Conservation (phyloP, 2,888 invertebrate species). For the Brenthis daphne region DNA sequence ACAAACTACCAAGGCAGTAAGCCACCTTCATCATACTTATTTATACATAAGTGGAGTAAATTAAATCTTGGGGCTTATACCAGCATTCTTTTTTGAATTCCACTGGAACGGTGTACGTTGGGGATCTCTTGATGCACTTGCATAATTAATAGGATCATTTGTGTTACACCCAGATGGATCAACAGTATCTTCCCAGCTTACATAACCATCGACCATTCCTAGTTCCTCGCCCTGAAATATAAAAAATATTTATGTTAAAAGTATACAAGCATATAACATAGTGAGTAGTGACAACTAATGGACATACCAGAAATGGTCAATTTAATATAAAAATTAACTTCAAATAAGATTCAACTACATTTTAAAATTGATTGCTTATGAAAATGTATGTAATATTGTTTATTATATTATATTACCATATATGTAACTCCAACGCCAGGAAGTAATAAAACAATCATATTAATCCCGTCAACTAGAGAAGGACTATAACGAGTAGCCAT, state of each 20-base stretch:
- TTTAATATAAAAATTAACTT: too few relatives aligned
- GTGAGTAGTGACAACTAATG: too few relatives aligned
- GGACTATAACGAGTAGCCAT: slow-evolving; percentile 84
- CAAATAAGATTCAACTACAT: too few relatives aligned
- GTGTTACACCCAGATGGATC: slow-evolving; percentile 86
- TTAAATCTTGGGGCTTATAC: slow-evolving; percentile 43
- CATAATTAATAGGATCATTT: slow-evolving; percentile 84
- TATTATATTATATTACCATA: slow-evolving; percentile 55
- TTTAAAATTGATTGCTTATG: too few relatives aligned
- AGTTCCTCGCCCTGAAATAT: slow-evolving; percentile 56
- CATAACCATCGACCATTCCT: slow-evolving; percentile 86
- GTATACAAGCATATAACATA: too few relatives aligned
- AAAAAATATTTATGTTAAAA: too few relatives aligned
- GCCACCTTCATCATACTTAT: background rate
- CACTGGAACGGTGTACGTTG: slow-evolving; percentile 86
- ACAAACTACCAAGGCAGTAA: too few relatives aligned
- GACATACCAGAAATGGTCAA: too few relatives aligned
- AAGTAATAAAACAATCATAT: slow-evolving; percentile 87
- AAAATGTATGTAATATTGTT: background rate
- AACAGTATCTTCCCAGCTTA: slow-evolving; percentile 85
- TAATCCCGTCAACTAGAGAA: slow-evolving; percentile 85
- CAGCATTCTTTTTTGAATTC: slow-evolving; percentile 81
- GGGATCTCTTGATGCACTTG: slow-evolving; percentile 83
- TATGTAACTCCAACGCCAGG: slow-evolving; percentile 90
- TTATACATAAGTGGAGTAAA: background rate